These are phyloP conservation scores for Tenthredo amoena DNA, from an alignment of 2,888 invertebrate genomes.

Conservation along the genomic window DNA sequence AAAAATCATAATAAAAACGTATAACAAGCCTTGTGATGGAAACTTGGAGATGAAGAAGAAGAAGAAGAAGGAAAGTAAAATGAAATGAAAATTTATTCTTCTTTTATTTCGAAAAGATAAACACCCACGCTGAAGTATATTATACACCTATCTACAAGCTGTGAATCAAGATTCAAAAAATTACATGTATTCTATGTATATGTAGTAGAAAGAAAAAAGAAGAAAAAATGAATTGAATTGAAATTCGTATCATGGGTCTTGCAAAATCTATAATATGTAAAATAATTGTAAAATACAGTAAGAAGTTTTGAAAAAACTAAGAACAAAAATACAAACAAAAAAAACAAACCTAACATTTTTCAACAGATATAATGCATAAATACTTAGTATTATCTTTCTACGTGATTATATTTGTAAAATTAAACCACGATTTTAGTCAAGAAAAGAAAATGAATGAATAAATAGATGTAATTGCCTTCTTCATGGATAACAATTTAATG, in stretches of 20 bases:
- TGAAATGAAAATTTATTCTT: not conserved
- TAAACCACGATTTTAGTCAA: not conserved
- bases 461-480: not conserved
- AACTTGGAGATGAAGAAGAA: not conserved
- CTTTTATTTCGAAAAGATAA: not conserved
- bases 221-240: not conserved
- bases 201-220: not conserved
- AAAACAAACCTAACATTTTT: not conserved
- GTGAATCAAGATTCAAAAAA: constrained; percentile 6
- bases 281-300: constrained; percentile 28
- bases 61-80: too few relatives aligned
- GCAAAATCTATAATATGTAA: constrained; percentile 10
- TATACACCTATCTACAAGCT: not conserved
- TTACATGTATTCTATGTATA: not conserved
- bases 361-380: not conserved
- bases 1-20: not conserved
- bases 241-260: constrained; percentile 6
- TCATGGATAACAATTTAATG: not conserved
- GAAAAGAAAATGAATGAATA: not conserved
- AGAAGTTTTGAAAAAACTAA: not conserved
- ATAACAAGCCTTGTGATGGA: not conserved
- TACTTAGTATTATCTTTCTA: not conserved
- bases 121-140: not conserved
- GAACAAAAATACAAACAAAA: not conserved
- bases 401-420: not conserved